Conservation (phyloP, 1,140 invertebrate genomes). For the Drosophila santomea region DNA sequence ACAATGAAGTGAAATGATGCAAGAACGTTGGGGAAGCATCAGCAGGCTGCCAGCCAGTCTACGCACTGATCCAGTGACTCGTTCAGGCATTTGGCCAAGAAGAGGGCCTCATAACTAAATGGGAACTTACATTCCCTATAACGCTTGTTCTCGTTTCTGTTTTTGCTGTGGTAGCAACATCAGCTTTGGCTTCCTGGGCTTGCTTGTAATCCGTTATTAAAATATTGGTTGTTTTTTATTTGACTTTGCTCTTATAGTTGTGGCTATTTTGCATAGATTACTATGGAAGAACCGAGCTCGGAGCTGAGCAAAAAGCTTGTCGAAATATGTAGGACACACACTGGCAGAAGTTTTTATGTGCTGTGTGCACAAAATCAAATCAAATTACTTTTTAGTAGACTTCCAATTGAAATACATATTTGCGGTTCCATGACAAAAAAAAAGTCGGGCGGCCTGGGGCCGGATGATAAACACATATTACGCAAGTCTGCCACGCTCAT, state of each 20-base stretch:
- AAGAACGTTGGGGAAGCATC: constrained; percentile 10
- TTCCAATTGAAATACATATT: constrained; percentile 43
- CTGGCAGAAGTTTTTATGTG: not conserved
- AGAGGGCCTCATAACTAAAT: constrained; percentile 33
- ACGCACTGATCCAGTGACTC: constrained; percentile 43
- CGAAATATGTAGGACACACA: not conserved
- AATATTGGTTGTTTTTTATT: constrained; percentile 77
- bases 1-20: constrained; percentile 47
- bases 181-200: constrained; percentile 5
- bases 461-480: constrained; percentile 44
- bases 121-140: constrained; percentile 36
- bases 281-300: constrained; percentile 38
- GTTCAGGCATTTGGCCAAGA: constrained; percentile 55
- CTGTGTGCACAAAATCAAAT: constrained; percentile 46
- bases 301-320: constrained; percentile 37
- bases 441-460: not conserved
- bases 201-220: constrained; percentile 76
- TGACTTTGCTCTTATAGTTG: constrained; percentile 68
- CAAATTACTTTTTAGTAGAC: constrained; percentile 13
- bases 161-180: constrained; percentile 43
- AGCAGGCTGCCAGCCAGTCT: constrained; percentile 80
- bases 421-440: constrained; percentile 5
- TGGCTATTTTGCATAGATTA: constrained; percentile 79
- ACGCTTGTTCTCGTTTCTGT: constrained; percentile 35
- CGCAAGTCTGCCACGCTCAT: constrained; percentile 43